Evolutionary conservation across 2,113 vertebrate species (phyloP).

Genomic region (Rissa tridactyla): DNA sequence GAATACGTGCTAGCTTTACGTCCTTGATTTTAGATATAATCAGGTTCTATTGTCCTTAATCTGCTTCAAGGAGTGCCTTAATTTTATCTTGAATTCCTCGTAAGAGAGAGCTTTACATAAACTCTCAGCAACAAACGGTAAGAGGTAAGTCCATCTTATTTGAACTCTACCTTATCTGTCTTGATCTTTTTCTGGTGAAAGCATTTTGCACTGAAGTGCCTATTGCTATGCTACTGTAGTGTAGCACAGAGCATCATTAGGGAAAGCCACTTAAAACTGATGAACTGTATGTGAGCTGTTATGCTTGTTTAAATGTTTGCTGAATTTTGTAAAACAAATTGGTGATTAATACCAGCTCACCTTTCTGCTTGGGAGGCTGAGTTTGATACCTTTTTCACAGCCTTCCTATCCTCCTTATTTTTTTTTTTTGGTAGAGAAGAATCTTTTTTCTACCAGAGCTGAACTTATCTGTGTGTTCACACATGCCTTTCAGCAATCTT

Average conservation of each 20-base stretch:
- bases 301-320: not conserved
- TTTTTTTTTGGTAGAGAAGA: not conserved
- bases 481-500: not conserved
- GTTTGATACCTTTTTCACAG: not conserved
- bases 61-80: not conserved
- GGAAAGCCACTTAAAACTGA: not conserved
- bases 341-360: not conserved
- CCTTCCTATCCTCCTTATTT: not conserved
- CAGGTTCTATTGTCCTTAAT: not conserved
- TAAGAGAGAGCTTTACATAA: not conserved
- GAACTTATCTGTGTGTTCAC: not conserved
- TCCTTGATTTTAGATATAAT: not conserved
- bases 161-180: not conserved
- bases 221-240: not conserved
- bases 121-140: not conserved
- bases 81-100: not conserved
- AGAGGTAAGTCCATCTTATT: not conserved
- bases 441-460: not conserved
- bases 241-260: accelerated
- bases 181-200: not conserved
- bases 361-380: not conserved
- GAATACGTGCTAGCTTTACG: not conserved
- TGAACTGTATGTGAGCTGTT: not conserved
- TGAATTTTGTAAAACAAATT: not conserved
- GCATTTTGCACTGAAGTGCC: not conserved